A percentile compares a stretch with the other conserved stretches of the same genome.
phyloP scores from a whole-genome alignment of 2,888 invertebrate genomes.

The Plebejus argus region DNA sequence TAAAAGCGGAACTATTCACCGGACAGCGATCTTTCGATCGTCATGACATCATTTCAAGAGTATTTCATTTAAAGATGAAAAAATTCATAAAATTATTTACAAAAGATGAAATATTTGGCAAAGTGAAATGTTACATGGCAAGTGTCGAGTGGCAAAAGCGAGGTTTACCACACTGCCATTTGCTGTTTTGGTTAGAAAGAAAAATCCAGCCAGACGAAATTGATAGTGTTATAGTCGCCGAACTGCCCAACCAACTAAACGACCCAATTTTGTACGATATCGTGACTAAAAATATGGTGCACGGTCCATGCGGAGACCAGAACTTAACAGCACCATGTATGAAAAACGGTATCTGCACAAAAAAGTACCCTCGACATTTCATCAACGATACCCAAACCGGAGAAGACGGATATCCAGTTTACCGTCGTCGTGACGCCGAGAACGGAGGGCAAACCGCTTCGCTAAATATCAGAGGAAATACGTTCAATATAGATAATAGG shows the following conservation, averaged over 20 bases:
- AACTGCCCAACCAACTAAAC: conserved; percentile 42
- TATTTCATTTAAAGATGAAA: neutral
- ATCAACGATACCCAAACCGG: conserved; percentile 43
- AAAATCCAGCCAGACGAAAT: conserved; percentile 43
- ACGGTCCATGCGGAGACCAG: conserved; percentile 42
- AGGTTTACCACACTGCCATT: conserved; percentile 44
- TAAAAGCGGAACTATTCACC: neutral
- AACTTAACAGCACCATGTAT: conserved; percentile 44
- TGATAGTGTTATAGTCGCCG: conserved; percentile 45
- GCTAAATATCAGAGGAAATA: conserved; percentile 11
- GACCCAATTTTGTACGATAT: conserved; percentile 41
- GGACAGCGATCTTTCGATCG: neutral
- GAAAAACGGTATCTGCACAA: conserved; percentile 42
- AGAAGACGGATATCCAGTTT: conserved; percentile 48
- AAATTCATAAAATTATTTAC: neutral
- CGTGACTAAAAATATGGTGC: conserved; percentile 47
- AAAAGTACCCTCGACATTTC: conserved; percentile 43
- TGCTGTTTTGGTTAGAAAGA: conserved; percentile 43
- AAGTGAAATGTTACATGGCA: conserved; percentile 37
- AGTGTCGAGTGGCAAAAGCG: conserved; percentile 46
- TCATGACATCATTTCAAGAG: neutral
- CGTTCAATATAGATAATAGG: conserved; percentile 40
- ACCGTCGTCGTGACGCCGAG: conserved; percentile 35
- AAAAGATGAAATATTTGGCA: neutral
- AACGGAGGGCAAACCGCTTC: conserved; percentile 34